Conservation (phyloP, 2,113 vertebrate species). For the Cyprinodon variegatus region DNA sequence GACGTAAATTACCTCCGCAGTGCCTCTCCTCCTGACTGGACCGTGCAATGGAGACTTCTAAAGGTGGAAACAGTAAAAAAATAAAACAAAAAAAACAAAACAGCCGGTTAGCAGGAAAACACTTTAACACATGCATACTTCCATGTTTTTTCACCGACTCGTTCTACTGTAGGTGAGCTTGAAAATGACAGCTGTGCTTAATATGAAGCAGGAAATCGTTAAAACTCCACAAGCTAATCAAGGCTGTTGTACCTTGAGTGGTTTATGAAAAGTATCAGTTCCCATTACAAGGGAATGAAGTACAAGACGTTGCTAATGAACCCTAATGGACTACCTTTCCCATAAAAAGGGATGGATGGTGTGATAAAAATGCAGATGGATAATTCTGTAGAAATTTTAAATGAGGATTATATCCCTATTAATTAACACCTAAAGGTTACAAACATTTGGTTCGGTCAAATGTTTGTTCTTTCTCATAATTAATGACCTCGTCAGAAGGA, state of each 20-base stretch:
- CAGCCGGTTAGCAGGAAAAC: constrained; percentile 1
- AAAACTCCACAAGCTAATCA: constrained; percentile 68
- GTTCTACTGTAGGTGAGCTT: constrained; percentile 48
- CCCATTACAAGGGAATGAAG: constrained; percentile 78
- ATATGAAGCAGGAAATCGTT: constrained; percentile 60
- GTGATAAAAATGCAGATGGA: constrained; percentile 61
- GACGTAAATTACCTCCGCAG: constrained; percentile 89
- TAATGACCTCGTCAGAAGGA: constrained; percentile 20
- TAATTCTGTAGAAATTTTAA: constrained; percentile 59
- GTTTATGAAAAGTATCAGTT: constrained; percentile 72
- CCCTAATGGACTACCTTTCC: constrained; percentile 73
- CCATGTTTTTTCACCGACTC: constrained; percentile 63
- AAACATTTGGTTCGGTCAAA: constrained; percentile 48
- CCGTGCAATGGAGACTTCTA: constrained; percentile 93
- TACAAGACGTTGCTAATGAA: constrained; percentile 77
- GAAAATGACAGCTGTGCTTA: constrained; percentile 54
- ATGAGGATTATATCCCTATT: constrained; percentile 40
- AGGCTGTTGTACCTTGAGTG: constrained; percentile 65
- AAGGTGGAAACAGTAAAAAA: constrained; percentile 59
- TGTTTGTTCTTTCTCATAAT: constrained; percentile 49
- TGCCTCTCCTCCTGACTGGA: constrained; percentile 90
- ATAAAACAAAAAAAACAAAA: constrained; percentile 1
- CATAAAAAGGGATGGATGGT: constrained; percentile 71
- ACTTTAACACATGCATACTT: constrained; percentile 1
- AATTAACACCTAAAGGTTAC: constrained; percentile 58